These are phyloP conservation scores for Harlomillsia oculata DNA, from an alignment of 1,140 invertebrate genomes.

Conservation along the genomic window DNA sequence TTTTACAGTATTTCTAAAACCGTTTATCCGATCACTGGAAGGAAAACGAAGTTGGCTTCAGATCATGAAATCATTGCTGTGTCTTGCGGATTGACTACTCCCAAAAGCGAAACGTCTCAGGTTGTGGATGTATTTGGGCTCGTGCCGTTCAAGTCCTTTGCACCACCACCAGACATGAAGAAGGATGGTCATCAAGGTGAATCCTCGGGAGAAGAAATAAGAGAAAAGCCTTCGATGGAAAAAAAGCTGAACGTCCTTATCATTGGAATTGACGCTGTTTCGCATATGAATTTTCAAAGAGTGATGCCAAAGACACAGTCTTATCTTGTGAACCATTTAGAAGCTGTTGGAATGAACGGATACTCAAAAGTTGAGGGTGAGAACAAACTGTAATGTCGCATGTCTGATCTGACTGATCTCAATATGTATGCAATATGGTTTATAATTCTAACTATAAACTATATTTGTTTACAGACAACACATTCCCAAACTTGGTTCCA, in stretches of 20 bases:
- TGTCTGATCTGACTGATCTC: not conserved
- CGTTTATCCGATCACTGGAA: not conserved
- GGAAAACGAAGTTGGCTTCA: not conserved
- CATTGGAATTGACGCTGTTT: conserved; percentile 77
- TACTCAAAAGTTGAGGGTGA: conserved; percentile 74
- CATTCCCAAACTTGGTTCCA: conserved; percentile 68
- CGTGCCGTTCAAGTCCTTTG: not conserved
- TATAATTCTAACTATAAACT: conserved; percentile 31
- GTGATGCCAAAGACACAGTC: conserved; percentile 63
- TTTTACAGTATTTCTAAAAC: not conserved
- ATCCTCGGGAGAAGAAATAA: not conserved
- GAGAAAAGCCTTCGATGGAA: not conserved
- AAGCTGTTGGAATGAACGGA: conserved; percentile 59
- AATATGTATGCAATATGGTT: not conserved
- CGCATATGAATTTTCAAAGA: conserved; percentile 69
- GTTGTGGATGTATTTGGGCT: not conserved
- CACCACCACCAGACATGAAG: not conserved
- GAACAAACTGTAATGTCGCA: not conserved
- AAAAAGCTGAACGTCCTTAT: conserved; percentile 55
- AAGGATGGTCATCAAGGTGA: not conserved
- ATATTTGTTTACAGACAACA: too few relatives aligned
- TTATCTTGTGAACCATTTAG: conserved; percentile 49
- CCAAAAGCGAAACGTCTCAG: not conserved
- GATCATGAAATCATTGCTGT: conserved; percentile 8
- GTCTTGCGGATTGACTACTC: not conserved